These are phyloP conservation scores for Carabus problematicus DNA, from an alignment of 2,888 invertebrate genomes.

Conservation along the genomic window DNA sequence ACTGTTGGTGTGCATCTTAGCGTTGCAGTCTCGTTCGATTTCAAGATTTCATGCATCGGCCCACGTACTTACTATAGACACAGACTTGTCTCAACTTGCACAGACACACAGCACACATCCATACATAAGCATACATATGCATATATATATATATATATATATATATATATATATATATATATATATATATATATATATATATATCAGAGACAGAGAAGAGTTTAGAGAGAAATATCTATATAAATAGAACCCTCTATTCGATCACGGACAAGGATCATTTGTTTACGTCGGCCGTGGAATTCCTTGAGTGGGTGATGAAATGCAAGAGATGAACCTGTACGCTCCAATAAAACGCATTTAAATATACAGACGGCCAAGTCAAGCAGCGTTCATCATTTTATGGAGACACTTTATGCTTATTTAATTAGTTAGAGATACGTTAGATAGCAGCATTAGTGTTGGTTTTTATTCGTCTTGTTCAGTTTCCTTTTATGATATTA, in stretches of 20 bases:
- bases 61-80: background rate
- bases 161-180: background rate
- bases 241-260: slow-evolving; percentile 12
- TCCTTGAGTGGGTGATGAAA: slow-evolving; percentile 38
- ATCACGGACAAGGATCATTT: slow-evolving; percentile 9
- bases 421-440: slow-evolving; percentile 36
- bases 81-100: background rate
- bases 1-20: background rate
- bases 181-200: background rate
- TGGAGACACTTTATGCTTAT: slow-evolving; percentile 33
- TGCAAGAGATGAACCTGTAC: slow-evolving; percentile 1
- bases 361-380: no score
- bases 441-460: background rate
- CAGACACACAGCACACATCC: background rate
- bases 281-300: slow-evolving; percentile 21
- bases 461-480: no score
- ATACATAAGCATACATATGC: background rate
- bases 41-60: slow-evolving; percentile 16
- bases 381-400: slow-evolving; percentile 26
- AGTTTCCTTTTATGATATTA: no score
- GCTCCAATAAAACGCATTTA: slow-evolving; percentile 10
- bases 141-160: no score
- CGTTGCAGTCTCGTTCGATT: slow-evolving; percentile 14
- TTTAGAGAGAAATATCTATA: background rate
- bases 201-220: no score